phyloP scores from a whole-genome alignment of 2,113 vertebrate genomes.

The Tachysurus fulvidraco region DNA sequence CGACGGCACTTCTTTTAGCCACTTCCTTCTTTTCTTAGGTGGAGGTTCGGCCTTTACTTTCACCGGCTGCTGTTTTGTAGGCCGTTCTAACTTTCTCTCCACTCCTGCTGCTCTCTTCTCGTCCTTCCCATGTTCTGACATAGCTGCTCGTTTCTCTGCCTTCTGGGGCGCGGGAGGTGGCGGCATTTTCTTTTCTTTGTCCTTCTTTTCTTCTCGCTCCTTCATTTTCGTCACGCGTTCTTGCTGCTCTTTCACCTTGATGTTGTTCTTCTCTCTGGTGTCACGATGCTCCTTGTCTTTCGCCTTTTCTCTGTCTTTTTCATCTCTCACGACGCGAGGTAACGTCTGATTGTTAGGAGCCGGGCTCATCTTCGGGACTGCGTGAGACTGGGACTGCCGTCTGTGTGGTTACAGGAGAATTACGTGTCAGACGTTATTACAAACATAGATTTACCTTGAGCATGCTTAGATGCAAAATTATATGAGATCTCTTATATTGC shows the following conservation, averaged over 20 bases:
- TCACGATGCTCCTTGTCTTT: constrained; percentile 61
- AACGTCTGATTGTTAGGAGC: constrained; percentile 66
- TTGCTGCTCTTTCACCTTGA: constrained; percentile 63
- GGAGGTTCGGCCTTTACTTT: constrained; percentile 89
- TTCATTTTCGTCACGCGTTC: constrained; percentile 63
- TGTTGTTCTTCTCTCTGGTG: constrained; percentile 64
- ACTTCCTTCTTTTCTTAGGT: constrained; percentile 91
- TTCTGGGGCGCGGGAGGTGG: constrained; percentile 60
- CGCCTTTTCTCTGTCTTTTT: constrained; percentile 56
- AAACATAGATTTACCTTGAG: neutral
- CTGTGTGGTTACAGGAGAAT: constrained; percentile 49
- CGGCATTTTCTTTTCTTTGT: constrained; percentile 64
- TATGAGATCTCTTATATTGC: neutral
- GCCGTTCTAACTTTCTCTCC: constrained; percentile 62
- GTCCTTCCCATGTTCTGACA: constrained; percentile 67
- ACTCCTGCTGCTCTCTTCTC: constrained; percentile 66
- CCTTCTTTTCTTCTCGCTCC: constrained; percentile 61
- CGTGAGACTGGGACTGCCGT: constrained; percentile 63
- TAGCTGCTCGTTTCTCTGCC: constrained; percentile 62
- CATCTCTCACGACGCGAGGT: constrained; percentile 64
- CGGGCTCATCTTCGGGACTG: constrained; percentile 65
- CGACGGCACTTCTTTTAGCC: constrained; percentile 84
- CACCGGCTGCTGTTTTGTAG: constrained; percentile 72
- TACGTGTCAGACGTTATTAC: no score
- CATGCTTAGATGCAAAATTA: neutral